Percentiles rank a stretch among this genome's conserved stretches.
These are phyloP conservation scores for Aix galericulata DNA, from an alignment of 2,113 vertebrate genomes.

Conservation along the genomic window DNA sequence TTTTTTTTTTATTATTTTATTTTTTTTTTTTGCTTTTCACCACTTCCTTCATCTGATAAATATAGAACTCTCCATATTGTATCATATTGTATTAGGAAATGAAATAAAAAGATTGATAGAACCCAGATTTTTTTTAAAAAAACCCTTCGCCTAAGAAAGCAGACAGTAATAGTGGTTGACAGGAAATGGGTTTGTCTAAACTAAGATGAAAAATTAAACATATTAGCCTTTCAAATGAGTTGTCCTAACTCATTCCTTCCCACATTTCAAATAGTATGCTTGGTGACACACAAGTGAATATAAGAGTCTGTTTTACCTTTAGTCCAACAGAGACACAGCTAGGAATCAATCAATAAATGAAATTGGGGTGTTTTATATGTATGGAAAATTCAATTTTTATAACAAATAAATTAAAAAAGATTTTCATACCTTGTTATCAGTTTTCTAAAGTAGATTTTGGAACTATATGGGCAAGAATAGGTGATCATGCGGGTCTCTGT, in stretches of 20 bases:
- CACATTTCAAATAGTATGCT: neutral
- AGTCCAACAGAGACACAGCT: neutral
- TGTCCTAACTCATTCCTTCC: neutral
- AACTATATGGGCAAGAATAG: neutral
- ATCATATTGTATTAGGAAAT: neutral
- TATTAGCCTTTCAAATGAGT: neutral
- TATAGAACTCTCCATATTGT: neutral
- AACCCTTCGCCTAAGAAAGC: neutral
- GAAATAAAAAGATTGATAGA: neutral
- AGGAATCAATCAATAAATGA: neutral
- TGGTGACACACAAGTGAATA: neutral
- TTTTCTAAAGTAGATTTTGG: neutral
- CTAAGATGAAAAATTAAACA: neutral
- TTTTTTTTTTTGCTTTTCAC: neutral
- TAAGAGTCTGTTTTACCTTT: neutral
- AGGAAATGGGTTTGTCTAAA: neutral
- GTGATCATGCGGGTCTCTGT: neutral
- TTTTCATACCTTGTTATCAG: neutral
- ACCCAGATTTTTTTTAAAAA: no score
- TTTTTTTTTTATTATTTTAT: neutral
- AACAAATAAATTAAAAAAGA: neutral
- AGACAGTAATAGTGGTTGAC: neutral
- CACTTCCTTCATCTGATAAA: neutral
- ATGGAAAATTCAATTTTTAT: neutral
- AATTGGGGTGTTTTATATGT: rapidly evolving